Evolutionary conservation across 2,888 invertebrate genomes (phyloP), one percentile per base, ranked within the genome.

Genomic region (Spisula subtruncata): DNA sequence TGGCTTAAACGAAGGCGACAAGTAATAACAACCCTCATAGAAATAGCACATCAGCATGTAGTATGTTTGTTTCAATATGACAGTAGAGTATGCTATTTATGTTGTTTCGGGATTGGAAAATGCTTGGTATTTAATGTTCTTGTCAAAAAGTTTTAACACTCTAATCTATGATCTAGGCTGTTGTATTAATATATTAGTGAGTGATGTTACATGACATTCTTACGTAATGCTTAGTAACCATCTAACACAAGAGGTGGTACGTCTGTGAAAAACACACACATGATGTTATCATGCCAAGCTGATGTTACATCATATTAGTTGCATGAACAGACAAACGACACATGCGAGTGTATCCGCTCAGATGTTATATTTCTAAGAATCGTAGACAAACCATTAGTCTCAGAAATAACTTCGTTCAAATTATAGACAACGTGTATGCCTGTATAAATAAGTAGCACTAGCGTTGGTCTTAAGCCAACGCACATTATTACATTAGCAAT

Each of bases 321-420:
- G n/a, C n/a, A n/a, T n/a, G n/a, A n/a, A n/a, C n/a, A n/a, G n/a
- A n/a, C n/a, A n/a, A n/a, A n/a, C n/a, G n/a, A n/a, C n/a, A n/a
- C 60, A 60, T 60, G 18, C 20, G 5, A 60, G n/a, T n/a, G n/a
- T n/a, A 66, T 25, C 25, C 5, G 25, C 8, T 25, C 60, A 25
- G 12, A 66, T 66, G 60, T n/a, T 66, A 66, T 66, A 66, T 66
- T 25, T 66, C 60, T 25, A n/a, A 25, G 60, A 66, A 4, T 66
- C 20, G 10, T 66, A 66, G 60, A 66, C 60, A 25, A 66, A 66
- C 60, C n/a, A 66, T 66, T 66, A 25, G 60, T 66, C 60, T 66
- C n/a, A 8, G 60, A 66, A 60, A 66, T 25, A 66, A 66, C 60
- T 25, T 66, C 25, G 60, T 66, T n/a, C 25, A 4, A 66, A 66